These are phyloP conservation scores for Holothuria glaberrima DNA, from an alignment of 35 echinoderm and acorn worm genomes.

Conservation along the genomic window DNA sequence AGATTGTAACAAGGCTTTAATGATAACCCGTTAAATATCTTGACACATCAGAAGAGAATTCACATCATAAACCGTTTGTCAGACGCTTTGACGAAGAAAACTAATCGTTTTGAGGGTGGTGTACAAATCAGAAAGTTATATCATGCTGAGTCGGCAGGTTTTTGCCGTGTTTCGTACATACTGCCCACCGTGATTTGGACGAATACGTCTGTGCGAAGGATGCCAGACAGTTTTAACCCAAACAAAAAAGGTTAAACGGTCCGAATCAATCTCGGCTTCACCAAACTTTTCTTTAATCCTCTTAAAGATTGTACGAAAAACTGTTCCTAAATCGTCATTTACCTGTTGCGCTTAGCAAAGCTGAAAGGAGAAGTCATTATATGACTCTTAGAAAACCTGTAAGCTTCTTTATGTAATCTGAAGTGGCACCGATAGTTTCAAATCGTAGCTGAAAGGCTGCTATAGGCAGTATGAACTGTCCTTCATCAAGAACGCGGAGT, in stretches of 20 bases:
- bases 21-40: constrained; percentile 12
- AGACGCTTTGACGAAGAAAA: neutral
- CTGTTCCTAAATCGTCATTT: constrained; percentile 9
- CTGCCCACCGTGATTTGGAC: too few species aligned
- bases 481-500: too few species aligned
- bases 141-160: neutral
- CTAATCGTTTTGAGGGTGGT: neutral
- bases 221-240: too few species aligned
- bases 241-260: too few species aligned
- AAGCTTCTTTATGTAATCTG: neutral
- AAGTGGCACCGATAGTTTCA: constrained; percentile 1
- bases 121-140: neutral
- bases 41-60: neutral
- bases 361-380: neutral
- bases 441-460: too few species aligned
- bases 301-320: too few species aligned
- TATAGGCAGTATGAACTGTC: too few species aligned
- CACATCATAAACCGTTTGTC: neutral
- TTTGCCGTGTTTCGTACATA: too few species aligned
- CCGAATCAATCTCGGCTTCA: too few species aligned
- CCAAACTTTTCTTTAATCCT: too few species aligned
- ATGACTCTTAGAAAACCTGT: neutral
- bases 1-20: neutral
- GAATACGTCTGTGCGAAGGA: too few species aligned
- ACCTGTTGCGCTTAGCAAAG: constrained; percentile 9